Conservation (phyloP, 2,797 vertebrate species). For the Melanotaenia boesemani region DNA sequence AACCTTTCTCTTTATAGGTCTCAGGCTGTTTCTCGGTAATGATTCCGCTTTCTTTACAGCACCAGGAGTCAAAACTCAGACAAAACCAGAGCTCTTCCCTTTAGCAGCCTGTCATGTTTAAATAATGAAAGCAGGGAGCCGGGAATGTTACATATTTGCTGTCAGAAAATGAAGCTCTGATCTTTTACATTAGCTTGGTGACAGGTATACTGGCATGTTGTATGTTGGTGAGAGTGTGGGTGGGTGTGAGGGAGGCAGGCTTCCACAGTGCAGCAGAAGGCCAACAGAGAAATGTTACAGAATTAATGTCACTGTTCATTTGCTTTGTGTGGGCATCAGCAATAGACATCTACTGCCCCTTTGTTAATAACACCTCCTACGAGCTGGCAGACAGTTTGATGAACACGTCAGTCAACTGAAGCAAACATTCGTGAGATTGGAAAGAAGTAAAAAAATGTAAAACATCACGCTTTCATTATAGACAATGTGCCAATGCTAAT, state of each 20-base stretch:
- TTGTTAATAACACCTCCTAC: conserved; percentile 49
- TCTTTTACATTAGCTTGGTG: not conserved
- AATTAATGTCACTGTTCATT: conserved; percentile 42
- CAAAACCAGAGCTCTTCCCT: not conserved
- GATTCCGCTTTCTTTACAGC: not conserved
- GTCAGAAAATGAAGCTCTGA: not conserved
- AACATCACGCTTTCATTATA: conserved; percentile 11
- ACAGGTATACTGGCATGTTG: conserved; percentile 16
- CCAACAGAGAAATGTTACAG: conserved; percentile 16
- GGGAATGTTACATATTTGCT: not conserved
- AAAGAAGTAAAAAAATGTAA: conserved; percentile 2
- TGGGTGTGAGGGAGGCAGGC: conserved; percentile 17
- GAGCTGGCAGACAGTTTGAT: conserved; percentile 9
- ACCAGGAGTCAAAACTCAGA: not conserved
- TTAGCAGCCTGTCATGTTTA: not conserved
- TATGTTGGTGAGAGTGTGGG: conserved; percentile 35
- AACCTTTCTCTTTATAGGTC: not conserved
- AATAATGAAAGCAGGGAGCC: not conserved
- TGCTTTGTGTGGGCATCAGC: conserved; percentile 36
- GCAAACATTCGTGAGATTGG: conserved; percentile 26
- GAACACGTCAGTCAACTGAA: conserved; percentile 18
- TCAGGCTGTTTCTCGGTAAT: not conserved
- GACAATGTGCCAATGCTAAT: conserved; percentile 30
- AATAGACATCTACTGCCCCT: conserved; percentile 51
- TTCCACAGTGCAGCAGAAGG: conserved; percentile 37